These are phyloP conservation scores for Nasonia giraulti DNA, from an alignment of 1,140 invertebrate species.

Conservation along the genomic window DNA sequence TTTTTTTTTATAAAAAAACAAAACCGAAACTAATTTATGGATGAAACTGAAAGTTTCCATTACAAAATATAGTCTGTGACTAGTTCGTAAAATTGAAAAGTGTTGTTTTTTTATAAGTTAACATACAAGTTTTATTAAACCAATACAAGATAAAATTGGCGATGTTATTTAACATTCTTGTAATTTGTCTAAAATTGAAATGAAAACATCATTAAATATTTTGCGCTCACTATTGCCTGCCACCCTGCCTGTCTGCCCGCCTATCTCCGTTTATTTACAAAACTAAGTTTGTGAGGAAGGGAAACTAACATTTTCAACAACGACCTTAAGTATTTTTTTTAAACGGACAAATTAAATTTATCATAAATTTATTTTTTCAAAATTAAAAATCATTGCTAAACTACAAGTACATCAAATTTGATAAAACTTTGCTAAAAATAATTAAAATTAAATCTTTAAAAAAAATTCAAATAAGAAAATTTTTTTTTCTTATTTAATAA, in stretches of 20 bases:
- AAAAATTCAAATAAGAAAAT: neutral
- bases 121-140: slow-evolving; percentile 34
- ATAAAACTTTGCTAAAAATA: neutral
- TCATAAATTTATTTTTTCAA: neutral
- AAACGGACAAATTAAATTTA: neutral
- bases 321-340: neutral
- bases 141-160: slow-evolving; percentile 36
- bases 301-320: slow-evolving; percentile 6
- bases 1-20: slow-evolving; percentile 31
- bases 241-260: slow-evolving; percentile 66
- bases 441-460: neutral
- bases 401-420: neutral
- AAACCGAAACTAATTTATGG: slow-evolving; percentile 31
- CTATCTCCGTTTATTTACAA: slow-evolving; percentile 50
- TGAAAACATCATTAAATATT: slow-evolving; percentile 67
- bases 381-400: neutral
- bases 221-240: slow-evolving; percentile 67
- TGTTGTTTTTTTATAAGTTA: slow-evolving; percentile 38
- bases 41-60: slow-evolving; percentile 2
- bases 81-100: slow-evolving; percentile 33
- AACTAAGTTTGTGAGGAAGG: slow-evolving; percentile 17
- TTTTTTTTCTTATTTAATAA: slow-evolving; percentile 14
- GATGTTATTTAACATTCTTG: slow-evolving; percentile 61
- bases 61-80: slow-evolving; percentile 25
- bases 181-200: slow-evolving; percentile 68